These are phyloP conservation scores for Sakesphorus luctuosus DNA, from an alignment of 2,113 vertebrate species.

Conservation along the genomic window DNA sequence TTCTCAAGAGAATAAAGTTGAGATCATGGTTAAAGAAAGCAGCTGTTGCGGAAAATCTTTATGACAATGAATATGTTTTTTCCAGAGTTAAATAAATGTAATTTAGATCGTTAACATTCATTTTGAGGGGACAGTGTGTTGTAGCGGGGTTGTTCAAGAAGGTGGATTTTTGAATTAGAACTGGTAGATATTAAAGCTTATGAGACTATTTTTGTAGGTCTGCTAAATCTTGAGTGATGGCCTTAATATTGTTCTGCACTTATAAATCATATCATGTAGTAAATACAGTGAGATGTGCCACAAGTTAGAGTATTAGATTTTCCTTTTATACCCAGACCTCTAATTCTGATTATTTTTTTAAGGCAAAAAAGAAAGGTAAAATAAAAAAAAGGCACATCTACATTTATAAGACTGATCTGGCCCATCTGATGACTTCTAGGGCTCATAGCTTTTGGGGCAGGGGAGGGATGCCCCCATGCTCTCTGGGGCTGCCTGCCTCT, in stretches of 20 bases:
- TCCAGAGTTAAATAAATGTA: conserved; percentile 59
- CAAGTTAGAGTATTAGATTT: background rate
- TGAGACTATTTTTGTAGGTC: background rate
- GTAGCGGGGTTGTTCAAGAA: background rate
- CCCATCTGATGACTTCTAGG: background rate
- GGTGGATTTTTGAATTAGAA: background rate
- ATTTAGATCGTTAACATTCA: conserved; percentile 12
- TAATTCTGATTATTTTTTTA: background rate
- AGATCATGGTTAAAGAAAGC: conserved; percentile 73
- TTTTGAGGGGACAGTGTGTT: background rate
- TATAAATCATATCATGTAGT: background rate
- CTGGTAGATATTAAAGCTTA: background rate
- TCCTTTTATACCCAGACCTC: background rate
- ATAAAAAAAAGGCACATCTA: background rate
- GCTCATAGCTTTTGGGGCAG: background rate
- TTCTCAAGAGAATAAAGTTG: conserved; percentile 69
- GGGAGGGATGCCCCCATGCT: accelerated
- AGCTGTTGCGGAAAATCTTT: conserved; percentile 73
- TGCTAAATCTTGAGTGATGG: background rate
- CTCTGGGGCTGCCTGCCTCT: accelerated
- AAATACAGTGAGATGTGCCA: background rate
- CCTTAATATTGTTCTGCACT: background rate
- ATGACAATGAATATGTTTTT: conserved; percentile 49
- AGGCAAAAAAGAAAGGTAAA: background rate
- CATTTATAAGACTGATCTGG: background rate